phyloP scores from a whole-genome alignment of 2,113 vertebrate species.

The Triplophysa siluroides region DNA sequence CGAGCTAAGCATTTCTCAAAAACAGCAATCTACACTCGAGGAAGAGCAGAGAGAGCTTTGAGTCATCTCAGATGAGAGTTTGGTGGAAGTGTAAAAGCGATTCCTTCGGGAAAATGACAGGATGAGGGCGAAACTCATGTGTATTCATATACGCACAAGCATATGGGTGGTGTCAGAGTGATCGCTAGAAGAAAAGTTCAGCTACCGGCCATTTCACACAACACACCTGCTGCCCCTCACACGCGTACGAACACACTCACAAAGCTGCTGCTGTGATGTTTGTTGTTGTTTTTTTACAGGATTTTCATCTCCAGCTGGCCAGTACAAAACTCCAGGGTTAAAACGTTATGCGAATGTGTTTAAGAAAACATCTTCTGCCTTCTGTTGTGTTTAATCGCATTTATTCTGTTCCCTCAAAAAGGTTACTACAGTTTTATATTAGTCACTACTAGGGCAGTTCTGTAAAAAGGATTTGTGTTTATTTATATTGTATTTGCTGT shows the following conservation, averaged over 20 bases:
- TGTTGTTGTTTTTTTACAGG: background rate
- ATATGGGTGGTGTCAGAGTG: conserved; percentile 41
- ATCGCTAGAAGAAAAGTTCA: conserved; percentile 1
- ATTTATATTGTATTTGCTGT: no score
- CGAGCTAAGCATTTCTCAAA: background rate
- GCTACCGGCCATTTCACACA: conserved; percentile 11
- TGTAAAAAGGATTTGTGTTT: no score
- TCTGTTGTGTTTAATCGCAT: no score
- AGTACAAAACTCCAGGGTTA: conserved; percentile 12
- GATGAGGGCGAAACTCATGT: background rate
- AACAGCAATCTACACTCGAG: background rate
- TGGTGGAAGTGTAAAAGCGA: background rate
- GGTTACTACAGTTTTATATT: no score
- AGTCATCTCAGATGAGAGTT: background rate
- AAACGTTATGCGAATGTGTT: background rate
- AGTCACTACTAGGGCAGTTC: no score
- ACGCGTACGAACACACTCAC: background rate
- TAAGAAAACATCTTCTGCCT: no score
- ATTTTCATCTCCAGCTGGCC: background rate
- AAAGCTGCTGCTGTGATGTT: background rate
- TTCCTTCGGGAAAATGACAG: background rate
- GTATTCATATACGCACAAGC: conserved; percentile 23
- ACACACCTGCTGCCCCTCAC: background rate
- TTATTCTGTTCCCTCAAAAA: background rate
- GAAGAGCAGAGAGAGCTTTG: background rate